Conservation (phyloP, 2,888 invertebrate genomes). For the Rosalia funebris region DNA sequence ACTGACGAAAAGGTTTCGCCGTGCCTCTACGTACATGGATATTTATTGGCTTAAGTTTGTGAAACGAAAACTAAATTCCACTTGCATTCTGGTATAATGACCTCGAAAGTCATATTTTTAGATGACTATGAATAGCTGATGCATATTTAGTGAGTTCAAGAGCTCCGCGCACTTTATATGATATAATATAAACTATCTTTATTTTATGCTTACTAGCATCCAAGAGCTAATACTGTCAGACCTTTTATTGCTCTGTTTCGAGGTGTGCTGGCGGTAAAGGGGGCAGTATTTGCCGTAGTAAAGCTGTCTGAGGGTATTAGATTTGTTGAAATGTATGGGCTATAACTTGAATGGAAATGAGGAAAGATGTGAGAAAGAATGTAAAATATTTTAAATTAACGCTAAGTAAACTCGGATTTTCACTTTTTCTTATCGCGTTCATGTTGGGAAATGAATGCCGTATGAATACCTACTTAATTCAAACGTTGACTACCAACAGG, state of each 20-base stretch:
- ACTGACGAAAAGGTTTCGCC: conserved; percentile 12
- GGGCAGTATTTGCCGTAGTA: not conserved
- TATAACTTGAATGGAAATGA: not conserved
- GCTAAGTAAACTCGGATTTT: not conserved
- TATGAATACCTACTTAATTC: too few relatives aligned
- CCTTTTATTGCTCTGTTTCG: not conserved
- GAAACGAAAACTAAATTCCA: conserved; percentile 35
- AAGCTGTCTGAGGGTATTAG: not conserved
- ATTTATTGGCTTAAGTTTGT: conserved; percentile 26
- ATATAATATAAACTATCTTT: conserved; percentile 34
- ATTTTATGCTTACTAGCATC: not conserved
- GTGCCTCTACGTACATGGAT: conserved; percentile 30
- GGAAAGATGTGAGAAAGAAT: not conserved
- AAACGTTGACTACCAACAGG: too few relatives aligned
- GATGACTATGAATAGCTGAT: conserved; percentile 48
- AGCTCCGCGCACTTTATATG: conserved; percentile 32
- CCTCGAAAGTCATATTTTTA: conserved; percentile 52
- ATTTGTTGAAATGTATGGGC: not conserved
- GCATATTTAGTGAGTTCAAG: conserved; percentile 44
- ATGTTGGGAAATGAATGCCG: too few relatives aligned
- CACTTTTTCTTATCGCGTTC: too few relatives aligned
- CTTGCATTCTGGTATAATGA: conserved; percentile 47
- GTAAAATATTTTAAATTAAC: not conserved
- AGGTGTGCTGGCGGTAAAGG: not conserved
- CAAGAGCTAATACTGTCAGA: not conserved